Evolutionary conservation across 2,888 invertebrate genomes (phyloP).

Genomic region (Parasteatoda lunata): DNA sequence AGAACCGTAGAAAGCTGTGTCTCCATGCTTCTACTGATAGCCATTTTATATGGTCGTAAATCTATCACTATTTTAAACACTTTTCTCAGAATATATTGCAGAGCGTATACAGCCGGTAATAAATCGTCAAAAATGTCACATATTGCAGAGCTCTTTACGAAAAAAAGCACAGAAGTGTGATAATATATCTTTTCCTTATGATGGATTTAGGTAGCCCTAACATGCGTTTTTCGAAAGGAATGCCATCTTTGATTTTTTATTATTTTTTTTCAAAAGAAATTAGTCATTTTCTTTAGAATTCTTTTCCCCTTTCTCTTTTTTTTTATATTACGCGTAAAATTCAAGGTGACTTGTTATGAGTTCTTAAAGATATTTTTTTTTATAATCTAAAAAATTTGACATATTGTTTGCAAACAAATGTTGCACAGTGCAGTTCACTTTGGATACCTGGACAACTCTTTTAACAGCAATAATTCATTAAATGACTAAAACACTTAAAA

Average conservation of each 20-base stretch:
- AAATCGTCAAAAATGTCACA: conserved; percentile 5
- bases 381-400: not conserved
- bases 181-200: not conserved
- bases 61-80: conserved; percentile 18
- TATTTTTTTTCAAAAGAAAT: not conserved
- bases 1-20: too few species aligned
- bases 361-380: not conserved
- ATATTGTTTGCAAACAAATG: not conserved
- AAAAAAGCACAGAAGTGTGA: conserved; percentile 5
- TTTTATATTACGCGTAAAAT: not conserved
- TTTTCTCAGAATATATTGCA: conserved; percentile 7
- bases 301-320: not conserved
- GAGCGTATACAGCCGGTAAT: not conserved
- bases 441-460: not conserved
- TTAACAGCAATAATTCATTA: not conserved
- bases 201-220: not conserved
- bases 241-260: conserved; percentile 1
- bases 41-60: conserved; percentile 13
- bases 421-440: not conserved
- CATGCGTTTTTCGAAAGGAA: not conserved
- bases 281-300: not conserved
- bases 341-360: not conserved
- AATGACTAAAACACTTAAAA: not conserved
- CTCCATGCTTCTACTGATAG: not conserved
- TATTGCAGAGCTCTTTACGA: not conserved